These are phyloP conservation scores for Antheraea assamensis DNA, from an alignment of 2,888 invertebrate species.

Conservation along the genomic window DNA sequence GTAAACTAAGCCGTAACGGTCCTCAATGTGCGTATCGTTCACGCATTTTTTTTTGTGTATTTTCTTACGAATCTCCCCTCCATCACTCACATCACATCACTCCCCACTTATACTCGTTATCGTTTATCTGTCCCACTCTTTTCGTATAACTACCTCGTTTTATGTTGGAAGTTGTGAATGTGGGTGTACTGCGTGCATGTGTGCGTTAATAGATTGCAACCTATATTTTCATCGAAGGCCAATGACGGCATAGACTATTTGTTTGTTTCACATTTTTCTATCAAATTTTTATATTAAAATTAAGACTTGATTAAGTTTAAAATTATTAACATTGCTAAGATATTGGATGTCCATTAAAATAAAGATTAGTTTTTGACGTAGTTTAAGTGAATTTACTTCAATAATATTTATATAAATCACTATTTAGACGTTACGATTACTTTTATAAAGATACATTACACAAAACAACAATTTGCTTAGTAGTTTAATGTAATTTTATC, in stretches of 20 bases:
- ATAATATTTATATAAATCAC: not conserved
- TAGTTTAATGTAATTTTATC: conserved; percentile 22
- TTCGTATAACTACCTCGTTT: conserved; percentile 70
- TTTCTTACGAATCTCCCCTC: conserved; percentile 69
- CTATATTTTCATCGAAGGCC: conserved; percentile 79
- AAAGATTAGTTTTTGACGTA: not conserved
- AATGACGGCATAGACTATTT: conserved; percentile 48
- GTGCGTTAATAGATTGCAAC: conserved; percentile 77
- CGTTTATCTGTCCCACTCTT: conserved; percentile 79
- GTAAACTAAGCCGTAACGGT: conserved; percentile 30
- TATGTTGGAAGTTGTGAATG: conserved; percentile 43
- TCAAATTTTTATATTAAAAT: not conserved
- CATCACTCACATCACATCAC: no score
- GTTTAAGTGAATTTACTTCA: not conserved
- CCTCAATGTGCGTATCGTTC: conserved; percentile 61
- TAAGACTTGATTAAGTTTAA: not conserved
- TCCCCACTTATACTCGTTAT: conserved; percentile 69
- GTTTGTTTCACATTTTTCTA: not conserved
- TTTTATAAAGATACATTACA: not conserved
- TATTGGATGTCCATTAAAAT: not conserved
- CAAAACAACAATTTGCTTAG: not conserved
- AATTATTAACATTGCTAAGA: not conserved
- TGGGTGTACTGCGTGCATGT: conserved; percentile 60
- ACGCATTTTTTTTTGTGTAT: conserved; percentile 78
- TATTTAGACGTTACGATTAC: not conserved